phyloP scores from a whole-genome alignment of 35 echinoderm and acorn worm species.

The Diadema setosum region DNA sequence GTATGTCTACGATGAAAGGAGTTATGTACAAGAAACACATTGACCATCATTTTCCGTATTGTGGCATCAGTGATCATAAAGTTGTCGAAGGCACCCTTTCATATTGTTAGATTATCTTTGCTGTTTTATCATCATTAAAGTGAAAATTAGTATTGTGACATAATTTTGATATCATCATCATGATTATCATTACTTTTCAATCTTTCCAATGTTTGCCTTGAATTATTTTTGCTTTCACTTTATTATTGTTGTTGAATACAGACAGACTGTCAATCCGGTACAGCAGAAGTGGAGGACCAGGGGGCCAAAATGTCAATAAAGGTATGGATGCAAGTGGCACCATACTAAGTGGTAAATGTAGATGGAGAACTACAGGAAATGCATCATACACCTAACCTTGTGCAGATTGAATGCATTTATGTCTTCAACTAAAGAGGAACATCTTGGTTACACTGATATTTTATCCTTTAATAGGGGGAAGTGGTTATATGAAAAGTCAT shows the following conservation, averaged over 20 bases:
- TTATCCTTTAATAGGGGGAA: neutral
- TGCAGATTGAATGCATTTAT: neutral
- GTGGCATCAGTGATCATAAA: too few species aligned
- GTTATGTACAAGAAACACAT: too few species aligned
- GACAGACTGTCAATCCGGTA: slow-evolving; percentile 72
- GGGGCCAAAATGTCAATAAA: slow-evolving; percentile 95
- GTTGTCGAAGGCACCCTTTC: neutral
- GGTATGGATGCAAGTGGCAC: neutral
- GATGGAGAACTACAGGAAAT: neutral
- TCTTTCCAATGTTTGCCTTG: neutral
- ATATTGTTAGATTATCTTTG: neutral
- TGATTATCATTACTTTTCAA: neutral
- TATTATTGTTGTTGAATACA: slow-evolving; percentile 12
- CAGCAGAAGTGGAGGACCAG: slow-evolving; percentile 83
- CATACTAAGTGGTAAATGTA: neutral
- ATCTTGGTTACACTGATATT: neutral
- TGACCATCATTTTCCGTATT: too few species aligned
- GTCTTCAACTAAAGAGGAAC: neutral
- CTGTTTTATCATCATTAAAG: neutral
- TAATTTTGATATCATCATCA: neutral
- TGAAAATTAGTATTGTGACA: neutral
- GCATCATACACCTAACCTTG: neutral
- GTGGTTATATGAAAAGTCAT: neutral
- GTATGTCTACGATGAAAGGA: too few species aligned
- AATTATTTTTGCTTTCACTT: neutral